Base-by-base conservation (phyloP, 2,113 vertebrate species). In the Oryzias javanicus region DNA sequence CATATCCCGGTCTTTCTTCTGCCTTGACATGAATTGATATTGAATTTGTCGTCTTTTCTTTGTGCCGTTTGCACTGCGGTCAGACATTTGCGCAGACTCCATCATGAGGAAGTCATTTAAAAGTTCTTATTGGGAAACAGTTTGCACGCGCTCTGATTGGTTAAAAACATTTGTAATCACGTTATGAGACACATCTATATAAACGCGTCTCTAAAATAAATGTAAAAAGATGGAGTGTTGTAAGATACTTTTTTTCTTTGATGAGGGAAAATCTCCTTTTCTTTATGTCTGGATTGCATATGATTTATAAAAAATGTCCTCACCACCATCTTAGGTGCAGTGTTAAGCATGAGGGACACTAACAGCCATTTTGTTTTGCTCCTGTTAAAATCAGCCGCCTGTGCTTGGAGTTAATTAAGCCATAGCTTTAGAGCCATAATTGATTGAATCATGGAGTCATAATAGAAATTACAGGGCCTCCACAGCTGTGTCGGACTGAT, bases 401-500 rank as follows among this genome's bases (percentile, higher is more conserved):
- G 81, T 85, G 79, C 84, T 82, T 80, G 78, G 73, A 86, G 87
- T 84, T 90, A 88, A 89, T 90, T 89, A 89, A 89, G 86, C 76
- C 76, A 77, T 88, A 80, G 88, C 89, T 89, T 89, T 81, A 75
- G 70, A 80, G 65, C 70, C 74, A 79, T 89, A 89, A 87, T 89
- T 89, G 86, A 90, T 88, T 88, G 86, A 87, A 89, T 87, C 86
- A 88, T 86, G 75, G 72, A 78, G 75, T 83, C 81, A 86, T 89
- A 88, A 91, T 81, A 88, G 82, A 78, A 85, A 84, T 77, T 80
- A 83, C 66, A 47, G 74, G 74, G 76, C 76, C 80, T 75, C 72
- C 55, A 83, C 87, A 91, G 84, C 86, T 85, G 86, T 78, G 74
- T 86, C 77, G 74, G 64, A 55, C 80, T 78, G 79, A 83, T 86